Base-by-base conservation (phyloP, 2,888 invertebrate species). In the Campoletis raptor region DNA sequence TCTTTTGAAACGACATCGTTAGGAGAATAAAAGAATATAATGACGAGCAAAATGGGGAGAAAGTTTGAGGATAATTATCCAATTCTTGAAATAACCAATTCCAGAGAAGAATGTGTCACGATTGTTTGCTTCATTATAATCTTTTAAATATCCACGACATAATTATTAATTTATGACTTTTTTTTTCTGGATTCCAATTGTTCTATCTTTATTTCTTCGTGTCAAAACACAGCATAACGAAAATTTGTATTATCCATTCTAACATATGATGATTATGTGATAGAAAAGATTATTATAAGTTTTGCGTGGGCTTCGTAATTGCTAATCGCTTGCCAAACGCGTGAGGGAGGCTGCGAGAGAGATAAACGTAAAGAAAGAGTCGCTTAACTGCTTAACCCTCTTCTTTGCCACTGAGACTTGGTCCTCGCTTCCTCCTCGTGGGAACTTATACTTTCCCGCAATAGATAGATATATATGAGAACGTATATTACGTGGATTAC, bases 401-500 rank as follows among this genome's bases (percentile, higher is more conserved):
- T 69, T n/a, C 40, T 45, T 70, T 45, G 70, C 80, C 81, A 45
- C 72, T 42, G 76, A 73, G 76, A 12, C 48, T 48, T n/a, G 18
- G 66, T 30, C 30, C 77, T 77, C 40, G 78, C 88, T 83, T 85
- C 81, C 74, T 86, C 82, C 87, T 90, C 91, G 91, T 92, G 91
- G 90, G 91, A 92, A 92, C 89, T 85, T 83, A 89, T 89, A 85
- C 88, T 90, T 90, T 87, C 74, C 87, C 88, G 86, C 85, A 81
- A 83, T 82, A 78, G 57, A 81, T 81, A 78, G 57, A 79, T 64
- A 79, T 66, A 77, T 42, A 42, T 15, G 24, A 57, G 64, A 45
- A 64, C 15, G 52, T 67, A 52, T 45, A 78, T 67, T 70, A 61
- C 45, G 61, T 42, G 3, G 36, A 61, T 48, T 57, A 74, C 45